Evolutionary conservation across 23 tunicate species (phyloP), one percentile per base, ranked within the genome.

Genomic region (Halocynthia roretzi): DNA sequence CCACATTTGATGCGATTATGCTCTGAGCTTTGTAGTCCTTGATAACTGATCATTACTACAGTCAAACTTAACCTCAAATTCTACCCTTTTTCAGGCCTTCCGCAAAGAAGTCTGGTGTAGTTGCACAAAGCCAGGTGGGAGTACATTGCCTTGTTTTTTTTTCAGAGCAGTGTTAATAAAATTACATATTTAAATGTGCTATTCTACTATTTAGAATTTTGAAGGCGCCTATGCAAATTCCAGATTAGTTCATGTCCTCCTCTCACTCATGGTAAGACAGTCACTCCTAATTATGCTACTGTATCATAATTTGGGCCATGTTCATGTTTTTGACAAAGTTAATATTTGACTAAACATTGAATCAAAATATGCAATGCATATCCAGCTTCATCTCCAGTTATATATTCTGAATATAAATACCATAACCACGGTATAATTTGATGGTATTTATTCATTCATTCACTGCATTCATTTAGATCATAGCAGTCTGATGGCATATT

Each of bases 151-250:
- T 1, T 14, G 17, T 1, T 58, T 1, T 58, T 56, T 56, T 58
- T 58, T 14, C 63, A 58, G 17, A 58, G 63, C 2, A 58, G 15
- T 58, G 17, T 58, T n/a, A 58, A 58, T 15, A 15, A n/a, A 58
- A 14, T 58, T 58, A 31, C 44, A 31, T 31, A 31, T 31, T 31
- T 31, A 31, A 60, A n/a, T 60, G 17, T 12, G 15, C 51, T n/a
- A 8, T 52, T 69, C 49, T 50, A 56, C 71, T 56, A 61, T 84
- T 56, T 61, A 84, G 88, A 51, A 56, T 51, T 80, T 65, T 81
- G 93, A 87, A 19, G 86, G 93, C 17, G 82, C 71, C 14, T 87
- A 87, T 76, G 84, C 77, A 10, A 82, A 87, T 57, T 56, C 86
- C 21, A 67, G 81, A 10, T 20, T 87, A 51, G 86, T 82, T 31